These are phyloP conservation scores for Grallaria varia DNA, from an alignment of 2,113 vertebrate species.

Conservation along the genomic window DNA sequence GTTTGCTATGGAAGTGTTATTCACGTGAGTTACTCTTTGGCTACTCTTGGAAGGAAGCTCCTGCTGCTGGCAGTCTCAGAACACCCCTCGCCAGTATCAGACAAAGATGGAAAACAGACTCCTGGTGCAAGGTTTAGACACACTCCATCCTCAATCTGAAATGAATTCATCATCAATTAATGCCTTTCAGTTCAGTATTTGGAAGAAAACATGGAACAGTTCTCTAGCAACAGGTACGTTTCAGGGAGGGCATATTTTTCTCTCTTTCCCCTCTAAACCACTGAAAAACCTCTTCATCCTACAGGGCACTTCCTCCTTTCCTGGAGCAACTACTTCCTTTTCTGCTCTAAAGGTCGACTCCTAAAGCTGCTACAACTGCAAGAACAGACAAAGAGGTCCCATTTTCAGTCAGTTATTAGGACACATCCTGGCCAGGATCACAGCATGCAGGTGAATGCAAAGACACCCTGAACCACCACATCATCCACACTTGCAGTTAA, in stretches of 20 bases:
- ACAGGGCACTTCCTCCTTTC: slow-evolving; percentile 33
- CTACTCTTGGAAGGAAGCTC: background rate
- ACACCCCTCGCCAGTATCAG: background rate
- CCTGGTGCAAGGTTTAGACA: background rate
- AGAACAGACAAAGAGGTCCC: background rate
- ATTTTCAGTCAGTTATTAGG: background rate
- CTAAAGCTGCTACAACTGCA: background rate
- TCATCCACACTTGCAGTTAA: background rate
- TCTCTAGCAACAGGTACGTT: background rate
- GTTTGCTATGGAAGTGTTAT: background rate
- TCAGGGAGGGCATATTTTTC: background rate
- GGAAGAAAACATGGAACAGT: background rate
- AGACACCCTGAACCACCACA: background rate
- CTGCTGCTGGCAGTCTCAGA: slow-evolving; percentile 20
- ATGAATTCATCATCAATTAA: background rate
- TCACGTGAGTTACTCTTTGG: background rate
- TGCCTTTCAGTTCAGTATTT: background rate
- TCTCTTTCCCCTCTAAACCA: background rate
- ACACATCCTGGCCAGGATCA: background rate
- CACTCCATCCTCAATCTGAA: background rate
- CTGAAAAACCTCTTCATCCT: background rate
- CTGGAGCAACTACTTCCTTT: slow-evolving; percentile 5
- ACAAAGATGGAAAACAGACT: slow-evolving; percentile 6
- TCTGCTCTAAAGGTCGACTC: background rate
- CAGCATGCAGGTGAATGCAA: background rate